Base-by-base conservation (phyloP, 30 jellyfish, hydroid and myxozoan species). In the Turritopsis dohrnii region DNA sequence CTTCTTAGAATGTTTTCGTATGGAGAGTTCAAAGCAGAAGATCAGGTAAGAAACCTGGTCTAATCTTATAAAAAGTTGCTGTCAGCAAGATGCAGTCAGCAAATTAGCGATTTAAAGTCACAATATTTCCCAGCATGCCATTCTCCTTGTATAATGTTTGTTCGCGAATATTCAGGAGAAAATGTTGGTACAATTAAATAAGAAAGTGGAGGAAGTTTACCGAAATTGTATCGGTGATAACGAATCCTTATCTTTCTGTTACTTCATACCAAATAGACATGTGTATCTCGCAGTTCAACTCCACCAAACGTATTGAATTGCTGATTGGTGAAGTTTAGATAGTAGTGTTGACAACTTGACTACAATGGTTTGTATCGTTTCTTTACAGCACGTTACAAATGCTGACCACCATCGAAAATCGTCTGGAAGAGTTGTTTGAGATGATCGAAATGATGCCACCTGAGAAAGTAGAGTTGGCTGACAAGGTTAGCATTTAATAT, bases 21-120 rank as follows among this genome's bases (percentile, higher is more conserved):
- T 60, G 97, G 97, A n/a, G 96, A 92, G 75, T 92, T 87, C 86
- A 84, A 87, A 74, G 96, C 97, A 21, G 97, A 92, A 81, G 97
- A 92, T 71, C 97, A 73, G 88, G 90, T 84, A 82, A 30, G 0
- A 0, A 21, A n/a, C n/a, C n/a, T n/a, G n/a, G n/a, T n/a, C n/a
- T n/a, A n/a, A n/a, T n/a, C n/a, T n/a, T n/a, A n/a, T n/a, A n/a
- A n/a, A n/a, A n/a, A n/a, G n/a, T n/a, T n/a, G n/a, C n/a, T n/a
- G n/a, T n/a, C n/a, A n/a, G n/a, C n/a, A n/a, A n/a, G n/a, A n/a
- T n/a, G n/a, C n/a, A n/a, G n/a, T n/a, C n/a, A n/a, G n/a, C n/a
- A n/a, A n/a, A n/a, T n/a, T n/a, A n/a, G n/a, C n/a, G n/a, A n/a
- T n/a, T n/a, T n/a, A n/a, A n/a, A n/a, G n/a, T n/a, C n/a, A n/a